Evolutionary conservation across 2,888 invertebrate species (phyloP).

Genomic region (Euproctis similis): DNA sequence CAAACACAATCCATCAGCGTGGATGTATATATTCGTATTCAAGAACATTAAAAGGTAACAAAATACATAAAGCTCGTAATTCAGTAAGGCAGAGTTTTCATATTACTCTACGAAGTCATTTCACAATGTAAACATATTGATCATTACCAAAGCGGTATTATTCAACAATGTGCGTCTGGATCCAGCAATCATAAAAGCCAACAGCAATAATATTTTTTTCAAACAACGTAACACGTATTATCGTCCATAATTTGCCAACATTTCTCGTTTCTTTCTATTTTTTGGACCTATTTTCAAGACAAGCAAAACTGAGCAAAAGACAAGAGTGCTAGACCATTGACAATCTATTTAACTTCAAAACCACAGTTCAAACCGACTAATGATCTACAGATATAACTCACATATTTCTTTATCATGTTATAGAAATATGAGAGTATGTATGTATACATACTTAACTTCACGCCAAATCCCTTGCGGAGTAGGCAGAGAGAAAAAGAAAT

Average conservation of each 20-base stretch:
- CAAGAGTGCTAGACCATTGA: too few species aligned
- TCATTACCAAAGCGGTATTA: slow-evolving; percentile 33
- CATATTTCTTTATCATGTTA: too few species aligned
- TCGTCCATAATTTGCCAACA: slow-evolving; percentile 66
- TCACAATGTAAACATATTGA: slow-evolving; percentile 67
- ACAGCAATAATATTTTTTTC: slow-evolving; percentile 32
- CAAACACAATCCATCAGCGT: slow-evolving; percentile 46
- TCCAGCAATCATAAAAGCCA: slow-evolving; percentile 26
- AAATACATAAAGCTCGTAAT: slow-evolving; percentile 50
- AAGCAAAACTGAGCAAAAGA: too few species aligned
- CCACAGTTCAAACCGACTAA: too few species aligned
- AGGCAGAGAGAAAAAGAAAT: too few species aligned
- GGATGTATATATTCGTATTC: slow-evolving; percentile 24
- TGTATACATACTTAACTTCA: too few species aligned
- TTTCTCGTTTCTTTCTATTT: slow-evolving; percentile 39
- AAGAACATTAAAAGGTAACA: slow-evolving; percentile 35
- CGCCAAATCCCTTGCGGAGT: too few species aligned
- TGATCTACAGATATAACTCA: too few species aligned
- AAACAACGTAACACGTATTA: slow-evolving; percentile 58
- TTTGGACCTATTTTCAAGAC: too few species aligned
- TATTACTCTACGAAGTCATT: slow-evolving; percentile 38
- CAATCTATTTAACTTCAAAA: too few species aligned
- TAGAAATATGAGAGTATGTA: too few species aligned
- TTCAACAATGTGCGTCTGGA: slow-evolving; percentile 25
- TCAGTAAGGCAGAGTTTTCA: slow-evolving; percentile 51